Base-by-base conservation (phyloP, 2,113 vertebrate species). In the Budorcas taxicolor region DNA sequence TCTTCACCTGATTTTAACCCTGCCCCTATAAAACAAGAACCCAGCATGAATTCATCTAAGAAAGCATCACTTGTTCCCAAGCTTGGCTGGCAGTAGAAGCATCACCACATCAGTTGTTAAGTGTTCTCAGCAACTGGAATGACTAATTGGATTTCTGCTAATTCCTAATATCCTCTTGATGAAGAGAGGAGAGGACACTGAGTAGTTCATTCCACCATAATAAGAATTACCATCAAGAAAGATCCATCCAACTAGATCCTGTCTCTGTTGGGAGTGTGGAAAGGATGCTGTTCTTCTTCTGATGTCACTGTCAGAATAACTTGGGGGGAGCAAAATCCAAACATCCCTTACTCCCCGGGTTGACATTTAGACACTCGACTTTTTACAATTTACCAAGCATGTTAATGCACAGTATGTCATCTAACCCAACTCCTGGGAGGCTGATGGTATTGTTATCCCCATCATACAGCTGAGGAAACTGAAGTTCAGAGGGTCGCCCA, bases 21-120 rank as follows among this genome's bases (percentile, higher is more conserved):
- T 90, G 78, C n/a, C 45, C 36, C 76, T 94, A 45, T 90, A 92
- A 95, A 97, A 92, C 91, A 97, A 17, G 80, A 62, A 47, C 67
- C 45, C 52, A 64, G 92, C 36, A 33, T 84, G 58, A 29, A 60
- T 53, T 87, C 47, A 2, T 55, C 57, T 55, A 60, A 90, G 90
- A 40, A 90, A 64, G 45, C 33, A 74, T 60, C 57, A 87, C 53
- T 47, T 25, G 1, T 74, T 52, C 80, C 55, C 62, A 62, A 87
- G 90, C 67, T 7, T 90, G 60, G 29, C 76, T 96, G 40, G 47
- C 6, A 81, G 50, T 1, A 57, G 57, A 33, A 67, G 84, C 7
- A 0, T 78, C 82, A 13, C 27, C 16, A 29, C 8, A 16, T 40
- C 50, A 16, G 12, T 58, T 40, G 23, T 33, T 52, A 43, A 78